These are phyloP conservation scores for Maconellicoccus hirsutus DNA, from an alignment of 1,140 invertebrate species.

Conservation along the genomic window DNA sequence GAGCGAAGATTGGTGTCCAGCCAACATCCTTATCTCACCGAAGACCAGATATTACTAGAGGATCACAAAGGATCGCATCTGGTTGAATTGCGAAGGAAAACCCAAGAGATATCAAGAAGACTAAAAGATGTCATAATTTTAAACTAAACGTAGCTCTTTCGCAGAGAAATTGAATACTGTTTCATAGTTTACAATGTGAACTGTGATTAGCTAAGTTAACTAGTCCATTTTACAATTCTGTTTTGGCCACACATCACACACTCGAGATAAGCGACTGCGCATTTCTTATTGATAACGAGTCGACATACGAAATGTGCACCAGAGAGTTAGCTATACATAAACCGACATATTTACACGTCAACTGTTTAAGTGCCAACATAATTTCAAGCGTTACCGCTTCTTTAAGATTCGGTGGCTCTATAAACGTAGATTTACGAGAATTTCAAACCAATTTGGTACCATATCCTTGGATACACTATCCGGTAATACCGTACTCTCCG, in stretches of 20 bases:
- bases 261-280: slow-evolving; percentile 51
- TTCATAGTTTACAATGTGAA: too few relatives aligned
- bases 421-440: slow-evolving; percentile 54
- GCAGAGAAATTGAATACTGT: too few relatives aligned
- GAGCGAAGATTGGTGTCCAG: too few relatives aligned
- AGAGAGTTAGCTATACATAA: slow-evolving; percentile 41
- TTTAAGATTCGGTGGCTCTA: slow-evolving; percentile 54
- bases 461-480: slow-evolving; percentile 41
- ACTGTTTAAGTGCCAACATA: slow-evolving; percentile 58
- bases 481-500: slow-evolving; percentile 31
- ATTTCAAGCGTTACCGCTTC: slow-evolving; percentile 47
- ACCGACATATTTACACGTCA: slow-evolving; percentile 50
- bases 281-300: slow-evolving; percentile 48
- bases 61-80: too few relatives aligned
- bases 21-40: too few relatives aligned
- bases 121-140: too few relatives aligned
- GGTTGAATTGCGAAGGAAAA: too few relatives aligned
- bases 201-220: too few relatives aligned
- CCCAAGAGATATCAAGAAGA: too few relatives aligned
- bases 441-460: slow-evolving; percentile 56
- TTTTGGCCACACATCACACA: slow-evolving; percentile 52
- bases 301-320: slow-evolving; percentile 52
- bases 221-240: slow-evolving; percentile 53
- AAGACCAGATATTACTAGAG: too few relatives aligned
- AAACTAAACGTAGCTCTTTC: too few relatives aligned